These are phyloP conservation scores for Elephantulus edwardii DNA, from an alignment of 2,113 vertebrate genomes.

Conservation along the genomic window DNA sequence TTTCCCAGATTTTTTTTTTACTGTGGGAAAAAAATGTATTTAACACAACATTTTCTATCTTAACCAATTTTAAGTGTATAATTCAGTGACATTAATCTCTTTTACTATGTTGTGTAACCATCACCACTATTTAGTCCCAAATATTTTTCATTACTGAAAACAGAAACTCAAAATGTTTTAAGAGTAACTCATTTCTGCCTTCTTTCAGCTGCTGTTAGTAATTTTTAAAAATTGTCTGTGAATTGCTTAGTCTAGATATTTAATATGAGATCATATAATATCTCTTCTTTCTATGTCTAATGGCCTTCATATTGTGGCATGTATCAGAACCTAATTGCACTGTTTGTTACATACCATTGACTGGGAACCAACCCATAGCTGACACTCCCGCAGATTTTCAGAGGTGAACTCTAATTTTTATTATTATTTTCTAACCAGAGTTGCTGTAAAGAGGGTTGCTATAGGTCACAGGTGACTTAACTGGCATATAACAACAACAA, in stretches of 20 bases:
- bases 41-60: background rate
- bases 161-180: background rate
- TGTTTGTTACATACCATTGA: too few relatives aligned
- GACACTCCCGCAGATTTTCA: too few relatives aligned
- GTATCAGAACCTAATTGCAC: background rate
- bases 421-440: too few relatives aligned
- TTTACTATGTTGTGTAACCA: background rate
- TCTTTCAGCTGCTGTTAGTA: background rate
- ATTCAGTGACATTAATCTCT: background rate
- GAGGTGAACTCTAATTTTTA: too few relatives aligned
- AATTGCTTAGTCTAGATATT: background rate
- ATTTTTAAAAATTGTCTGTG: background rate
- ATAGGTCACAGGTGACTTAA: too few relatives aligned
- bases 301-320: background rate
- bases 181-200: background rate
- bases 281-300: background rate
- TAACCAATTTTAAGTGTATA: background rate
- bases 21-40: background rate
- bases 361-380: too few relatives aligned
- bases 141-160: background rate
- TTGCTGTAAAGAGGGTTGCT: too few relatives aligned
- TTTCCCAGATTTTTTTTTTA: background rate
- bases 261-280: background rate
- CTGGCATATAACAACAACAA: too few relatives aligned
- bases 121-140: background rate